Percentiles rank a stretch among this genome's conserved stretches.
Evolutionary conservation across 2,797 vertebrate genomes (phyloP).

Genomic region (Adrianichthys oophorus): DNA sequence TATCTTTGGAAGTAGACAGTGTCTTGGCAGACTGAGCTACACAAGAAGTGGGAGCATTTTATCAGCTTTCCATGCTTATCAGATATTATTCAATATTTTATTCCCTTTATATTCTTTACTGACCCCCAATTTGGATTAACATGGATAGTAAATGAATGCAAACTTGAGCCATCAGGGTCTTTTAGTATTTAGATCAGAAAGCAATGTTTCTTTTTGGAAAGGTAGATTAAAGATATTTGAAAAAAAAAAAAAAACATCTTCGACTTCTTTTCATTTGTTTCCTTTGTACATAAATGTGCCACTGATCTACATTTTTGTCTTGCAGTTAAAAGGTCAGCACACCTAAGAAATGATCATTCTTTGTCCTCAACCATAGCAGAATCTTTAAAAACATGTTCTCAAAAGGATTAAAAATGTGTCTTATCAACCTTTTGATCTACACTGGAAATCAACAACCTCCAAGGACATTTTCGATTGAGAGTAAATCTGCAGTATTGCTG

Average conservation of each 20-base stretch:
- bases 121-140: constrained; percentile 17
- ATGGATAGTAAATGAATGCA: constrained; percentile 33
- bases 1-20: constrained; percentile 17
- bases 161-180: constrained; percentile 4
- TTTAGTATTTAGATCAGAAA: constrained; percentile 25
- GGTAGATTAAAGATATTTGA: constrained; percentile 8
- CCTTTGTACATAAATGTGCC: background rate
- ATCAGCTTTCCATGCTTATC: constrained; percentile 8
- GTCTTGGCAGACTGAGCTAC: constrained; percentile 18
- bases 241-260: background rate
- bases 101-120: constrained; percentile 20
- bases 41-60: constrained; percentile 13
- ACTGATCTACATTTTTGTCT: too few relatives aligned
- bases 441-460: constrained; percentile 39
- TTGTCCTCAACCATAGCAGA: too few relatives aligned
- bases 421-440: constrained; percentile 15
- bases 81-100: constrained; percentile 15
- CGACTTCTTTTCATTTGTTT: background rate
- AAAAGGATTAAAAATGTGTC: constrained; percentile 25
- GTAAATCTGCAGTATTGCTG: constrained; percentile 31
- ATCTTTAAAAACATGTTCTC: background rate
- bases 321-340: too few relatives aligned
- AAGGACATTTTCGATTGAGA: constrained; percentile 28
- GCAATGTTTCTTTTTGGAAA: constrained; percentile 11
- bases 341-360: too few relatives aligned